Evolutionary conservation across 30 jellyfish, hydroid and myxozoan genomes (phyloP).

Genomic region (Haliclystus octoradiatus): DNA sequence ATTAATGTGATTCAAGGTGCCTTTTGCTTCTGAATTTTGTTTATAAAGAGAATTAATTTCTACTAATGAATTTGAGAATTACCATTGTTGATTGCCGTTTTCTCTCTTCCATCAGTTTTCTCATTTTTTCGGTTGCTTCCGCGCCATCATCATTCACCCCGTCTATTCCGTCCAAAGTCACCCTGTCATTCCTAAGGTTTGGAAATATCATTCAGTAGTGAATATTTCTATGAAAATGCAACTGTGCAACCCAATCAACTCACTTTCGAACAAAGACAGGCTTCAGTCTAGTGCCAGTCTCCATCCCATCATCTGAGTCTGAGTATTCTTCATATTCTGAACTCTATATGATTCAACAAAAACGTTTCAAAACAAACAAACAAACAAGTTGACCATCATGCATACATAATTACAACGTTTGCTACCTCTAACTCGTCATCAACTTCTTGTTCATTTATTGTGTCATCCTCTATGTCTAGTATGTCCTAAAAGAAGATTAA

Average conservation of each 20-base stretch:
- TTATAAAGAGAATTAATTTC: too few relatives aligned
- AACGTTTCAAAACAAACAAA: too few relatives aligned
- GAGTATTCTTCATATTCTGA: slow-evolving; percentile 95
- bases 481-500: slow-evolving; percentile 36
- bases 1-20: too few relatives aligned
- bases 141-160: slow-evolving; percentile 46
- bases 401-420: too few relatives aligned
- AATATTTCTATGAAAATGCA: neutral
- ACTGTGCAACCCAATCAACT: slow-evolving; percentile 9
- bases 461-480: slow-evolving; percentile 89
- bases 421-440: slow-evolving; percentile 54
- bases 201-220: neutral
- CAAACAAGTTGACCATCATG: too few relatives aligned
- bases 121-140: slow-evolving; percentile 58
- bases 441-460: slow-evolving; percentile 67
- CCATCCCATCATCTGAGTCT: slow-evolving; percentile 96
- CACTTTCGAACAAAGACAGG: slow-evolving; percentile 98
- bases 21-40: too few relatives aligned
- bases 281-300: slow-evolving; percentile 69
- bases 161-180: slow-evolving; percentile 78
- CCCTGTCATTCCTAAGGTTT: slow-evolving; percentile 62
- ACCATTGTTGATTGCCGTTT: slow-evolving; percentile 65
- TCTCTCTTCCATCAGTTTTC: slow-evolving; percentile 63
- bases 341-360: slow-evolving; percentile 36
- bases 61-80: too few relatives aligned